Percentiles rank a stretch among this genome's conserved stretches.
Conservation (phyloP, 2,113 vertebrate genomes). For the Danio rerio region DNA sequence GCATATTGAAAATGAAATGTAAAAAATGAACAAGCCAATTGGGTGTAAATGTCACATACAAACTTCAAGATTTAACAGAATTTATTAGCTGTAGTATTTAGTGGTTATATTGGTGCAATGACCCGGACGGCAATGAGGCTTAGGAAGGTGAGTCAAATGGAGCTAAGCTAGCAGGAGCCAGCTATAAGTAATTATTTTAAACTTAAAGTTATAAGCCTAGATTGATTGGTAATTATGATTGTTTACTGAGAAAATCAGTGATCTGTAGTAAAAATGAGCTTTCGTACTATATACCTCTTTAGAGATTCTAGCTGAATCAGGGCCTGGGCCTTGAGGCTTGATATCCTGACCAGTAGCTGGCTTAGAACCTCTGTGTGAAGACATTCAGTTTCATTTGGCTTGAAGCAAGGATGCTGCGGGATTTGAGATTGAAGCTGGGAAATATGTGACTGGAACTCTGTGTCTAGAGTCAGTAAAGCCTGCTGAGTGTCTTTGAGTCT, state of each 20-base stretch:
- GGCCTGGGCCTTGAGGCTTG: constrained; percentile 73
- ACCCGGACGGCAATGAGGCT: too few species aligned
- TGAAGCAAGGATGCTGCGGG: constrained; percentile 67
- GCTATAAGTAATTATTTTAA: too few species aligned
- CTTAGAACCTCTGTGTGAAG: constrained; percentile 72
- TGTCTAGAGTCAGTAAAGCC: constrained; percentile 59
- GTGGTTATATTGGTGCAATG: too few species aligned
- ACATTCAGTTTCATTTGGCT: constrained; percentile 67
- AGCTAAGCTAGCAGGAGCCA: too few species aligned
- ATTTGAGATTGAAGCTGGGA: constrained; percentile 71
- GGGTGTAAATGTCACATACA: too few species aligned
- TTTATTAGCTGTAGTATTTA: too few species aligned
- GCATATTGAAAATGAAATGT: background rate
- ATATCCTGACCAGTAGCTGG: constrained; percentile 74
- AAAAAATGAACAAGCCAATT: background rate
- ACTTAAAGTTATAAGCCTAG: too few species aligned
- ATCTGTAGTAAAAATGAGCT: background rate
- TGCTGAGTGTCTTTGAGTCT: constrained; percentile 60
- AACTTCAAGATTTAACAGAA: too few species aligned
- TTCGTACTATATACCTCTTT: constrained; percentile 64
- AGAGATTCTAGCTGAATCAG: constrained; percentile 67
- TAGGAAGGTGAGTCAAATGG: too few species aligned
- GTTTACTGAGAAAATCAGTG: background rate
- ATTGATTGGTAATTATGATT: background rate
- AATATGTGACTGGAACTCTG: constrained; percentile 76